A percentile compares a stretch with the other conserved stretches of the same genome.
phyloP scores from a whole-genome alignment of 2,888 invertebrate genomes.

The Ochlodes sylvanus region DNA sequence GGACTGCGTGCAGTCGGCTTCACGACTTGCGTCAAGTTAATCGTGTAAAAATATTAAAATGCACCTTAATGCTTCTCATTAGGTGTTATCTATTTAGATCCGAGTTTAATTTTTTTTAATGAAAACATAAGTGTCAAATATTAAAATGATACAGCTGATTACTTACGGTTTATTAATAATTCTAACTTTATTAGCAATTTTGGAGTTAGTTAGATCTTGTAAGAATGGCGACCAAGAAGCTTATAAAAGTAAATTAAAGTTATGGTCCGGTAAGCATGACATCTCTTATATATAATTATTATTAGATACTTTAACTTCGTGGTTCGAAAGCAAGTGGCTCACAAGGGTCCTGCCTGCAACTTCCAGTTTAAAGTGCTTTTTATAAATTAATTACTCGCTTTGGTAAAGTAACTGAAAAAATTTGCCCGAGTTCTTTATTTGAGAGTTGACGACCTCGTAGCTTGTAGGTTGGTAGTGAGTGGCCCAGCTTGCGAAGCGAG shows the following conservation, averaged over 20 bases:
- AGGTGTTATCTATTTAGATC: background rate
- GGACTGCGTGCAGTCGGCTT: constrained; percentile 6
- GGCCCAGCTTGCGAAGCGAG: no score
- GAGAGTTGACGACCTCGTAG: no score
- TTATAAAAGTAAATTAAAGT: constrained; percentile 44
- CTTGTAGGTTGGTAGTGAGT: no score
- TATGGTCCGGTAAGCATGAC: constrained; percentile 50
- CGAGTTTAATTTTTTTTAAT: background rate
- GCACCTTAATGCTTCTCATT: background rate
- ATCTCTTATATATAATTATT: no score
- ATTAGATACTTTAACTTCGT: no score
- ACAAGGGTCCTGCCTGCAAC: no score
- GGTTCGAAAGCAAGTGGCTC: no score
- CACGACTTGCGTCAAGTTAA: constrained; percentile 1
- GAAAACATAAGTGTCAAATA: background rate
- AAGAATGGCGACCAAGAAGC: constrained; percentile 45
- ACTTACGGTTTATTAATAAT: constrained; percentile 56
- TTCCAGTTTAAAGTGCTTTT: no score
- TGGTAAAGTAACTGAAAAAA: no score
- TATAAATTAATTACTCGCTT: no score
- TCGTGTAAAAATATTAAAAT: constrained; percentile 13
- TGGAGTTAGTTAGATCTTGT: constrained; percentile 57
- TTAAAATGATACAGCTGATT: constrained; percentile 57
- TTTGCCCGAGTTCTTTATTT: no score
- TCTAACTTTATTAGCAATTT: constrained; percentile 55